Base-by-base conservation (phyloP, 2,797 vertebrate species). In the Sebastes iracundus region DNA sequence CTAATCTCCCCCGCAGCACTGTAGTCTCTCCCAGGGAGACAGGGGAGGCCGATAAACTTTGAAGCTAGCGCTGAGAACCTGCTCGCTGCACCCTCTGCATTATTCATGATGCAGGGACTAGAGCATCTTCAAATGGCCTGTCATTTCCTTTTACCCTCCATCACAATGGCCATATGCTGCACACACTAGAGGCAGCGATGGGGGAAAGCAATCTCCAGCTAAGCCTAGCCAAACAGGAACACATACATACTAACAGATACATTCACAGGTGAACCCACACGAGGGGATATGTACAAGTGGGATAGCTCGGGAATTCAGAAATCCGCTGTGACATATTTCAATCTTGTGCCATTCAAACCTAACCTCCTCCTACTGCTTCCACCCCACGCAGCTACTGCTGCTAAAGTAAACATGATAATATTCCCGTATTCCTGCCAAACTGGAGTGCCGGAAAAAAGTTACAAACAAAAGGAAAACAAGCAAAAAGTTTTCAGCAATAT, bases 121-220 rank as follows among this genome's bases (percentile, higher is more conserved):
- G 94, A 93, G 84, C 90, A 94, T 96, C 93, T 96, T 97, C 94
- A 96, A 96, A 95, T 93, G 92, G 88, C 85, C 93, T 96, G 96
- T 96, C 96, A 95, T 96, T 97, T 97, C 93, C 95, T 93, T 96
- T 96, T 96, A 96, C 91, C 90, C 96, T 94, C 92, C 94, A 93
- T 96, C 96, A 96, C 94, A 94, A 92, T 93, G 95, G 83, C 95
- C 93, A 93, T 96, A 96, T 95, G 96, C 91, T 93, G 87, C 94
- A 85, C 75, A 86, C 76, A 81, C 88, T 35, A 73, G 70, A 84
- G 80, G 75, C 42, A 64, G 79, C 23, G 72, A 55, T n/a, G 49
- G 28, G 25, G 77, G n/a, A 6, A 77, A 70, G 84, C 66, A 88
- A 89, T 91, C 86, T 89, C 73, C 69, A 56, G 80, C 85, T 85